phyloP scores from a whole-genome alignment of 2,888 invertebrate genomes.

The Lomographa bimaculata region DNA sequence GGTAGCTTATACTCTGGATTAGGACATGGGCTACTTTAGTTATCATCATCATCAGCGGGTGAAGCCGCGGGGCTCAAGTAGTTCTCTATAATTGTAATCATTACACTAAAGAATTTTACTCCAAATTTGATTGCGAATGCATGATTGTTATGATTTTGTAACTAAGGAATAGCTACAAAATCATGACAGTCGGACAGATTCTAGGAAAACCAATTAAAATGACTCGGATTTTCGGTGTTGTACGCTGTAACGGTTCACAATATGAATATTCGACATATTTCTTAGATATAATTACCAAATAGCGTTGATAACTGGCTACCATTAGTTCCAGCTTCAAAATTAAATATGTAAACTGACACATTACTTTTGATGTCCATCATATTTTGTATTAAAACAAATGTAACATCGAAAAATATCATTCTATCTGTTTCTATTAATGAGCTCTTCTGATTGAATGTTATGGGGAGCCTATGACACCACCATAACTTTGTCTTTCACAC shows the following conservation, averaged over 20 bases:
- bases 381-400: constrained; percentile 49
- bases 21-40: too few relatives aligned
- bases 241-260: constrained; percentile 4
- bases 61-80: too few relatives aligned
- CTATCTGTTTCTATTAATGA: constrained; percentile 50
- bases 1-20: too few relatives aligned
- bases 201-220: too few relatives aligned
- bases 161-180: too few relatives aligned
- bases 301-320: constrained; percentile 10
- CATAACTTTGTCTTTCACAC: constrained; percentile 35
- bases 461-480: constrained; percentile 38
- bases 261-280: constrained; percentile 9
- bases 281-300: constrained; percentile 17
- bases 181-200: too few relatives aligned
- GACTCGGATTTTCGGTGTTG: too few relatives aligned
- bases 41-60: too few relatives aligned
- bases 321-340: constrained; percentile 42
- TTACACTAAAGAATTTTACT: too few relatives aligned
- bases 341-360: constrained; percentile 51
- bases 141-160: too few relatives aligned
- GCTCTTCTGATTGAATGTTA: constrained; percentile 56
- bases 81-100: too few relatives aligned
- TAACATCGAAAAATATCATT: constrained; percentile 40
- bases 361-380: constrained; percentile 53
- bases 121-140: too few relatives aligned